phyloP scores from a whole-genome alignment of 2,888 invertebrate species.

The Dryobota labecula region DNA sequence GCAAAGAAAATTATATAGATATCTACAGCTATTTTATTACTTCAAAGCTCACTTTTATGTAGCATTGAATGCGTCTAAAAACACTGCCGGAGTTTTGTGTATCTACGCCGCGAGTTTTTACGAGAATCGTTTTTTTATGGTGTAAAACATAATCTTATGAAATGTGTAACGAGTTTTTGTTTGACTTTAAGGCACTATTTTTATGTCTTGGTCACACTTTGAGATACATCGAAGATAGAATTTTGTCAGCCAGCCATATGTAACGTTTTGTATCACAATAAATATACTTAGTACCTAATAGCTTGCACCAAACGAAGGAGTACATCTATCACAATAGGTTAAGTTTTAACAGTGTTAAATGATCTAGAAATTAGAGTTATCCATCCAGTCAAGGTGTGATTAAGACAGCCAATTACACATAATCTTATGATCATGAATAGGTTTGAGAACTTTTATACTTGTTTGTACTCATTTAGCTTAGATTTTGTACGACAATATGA shows the following conservation, averaged over 20 bases:
- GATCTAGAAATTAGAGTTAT: constrained; percentile 12
- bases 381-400: constrained; percentile 55
- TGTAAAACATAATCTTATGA: constrained; percentile 72
- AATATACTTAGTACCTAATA: not conserved
- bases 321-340: constrained; percentile 5
- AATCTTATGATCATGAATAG: constrained; percentile 40
- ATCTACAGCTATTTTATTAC: constrained; percentile 50
- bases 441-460: constrained; percentile 69
- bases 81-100: constrained; percentile 59
- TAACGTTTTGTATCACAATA: constrained; percentile 16
- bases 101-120: constrained; percentile 45
- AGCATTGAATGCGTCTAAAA: constrained; percentile 59
- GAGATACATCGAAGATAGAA: constrained; percentile 44
- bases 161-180: constrained; percentile 68
- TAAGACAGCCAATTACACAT: constrained; percentile 34
- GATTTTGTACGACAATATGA: constrained; percentile 74
- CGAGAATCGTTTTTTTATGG: constrained; percentile 48
- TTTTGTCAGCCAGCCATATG: constrained; percentile 1
- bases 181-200: constrained; percentile 54
- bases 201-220: constrained; percentile 61
- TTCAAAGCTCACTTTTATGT: constrained; percentile 54
- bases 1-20: constrained; percentile 47
- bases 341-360: constrained; percentile 6
- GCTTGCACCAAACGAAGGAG: not conserved
- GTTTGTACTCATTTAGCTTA: constrained; percentile 72